Conservation (phyloP, 2,113 vertebrate genomes). For the Vimba vimba region DNA sequence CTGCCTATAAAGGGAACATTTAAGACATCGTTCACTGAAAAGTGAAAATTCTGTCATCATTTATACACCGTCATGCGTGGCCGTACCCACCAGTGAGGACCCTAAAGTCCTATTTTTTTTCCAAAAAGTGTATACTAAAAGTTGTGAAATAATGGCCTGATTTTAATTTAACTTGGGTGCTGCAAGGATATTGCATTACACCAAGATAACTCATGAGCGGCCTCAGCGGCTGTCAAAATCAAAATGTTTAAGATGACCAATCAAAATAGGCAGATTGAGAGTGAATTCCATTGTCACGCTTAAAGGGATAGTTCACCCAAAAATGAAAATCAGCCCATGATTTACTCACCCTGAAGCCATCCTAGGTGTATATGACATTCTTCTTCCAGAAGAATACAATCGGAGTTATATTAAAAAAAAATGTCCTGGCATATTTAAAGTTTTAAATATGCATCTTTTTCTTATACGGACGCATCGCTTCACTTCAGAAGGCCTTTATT, state of each 20-base stretch:
- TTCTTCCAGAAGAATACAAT: no score
- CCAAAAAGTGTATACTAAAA: neutral
- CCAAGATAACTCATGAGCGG: neutral
- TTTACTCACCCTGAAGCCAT: no score
- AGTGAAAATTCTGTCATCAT: neutral
- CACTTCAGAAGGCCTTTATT: no score
- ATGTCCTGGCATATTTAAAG: no score
- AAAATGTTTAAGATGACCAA: neutral
- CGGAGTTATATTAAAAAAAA: no score
- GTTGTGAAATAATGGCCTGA: neutral
- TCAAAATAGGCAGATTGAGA: neutral
- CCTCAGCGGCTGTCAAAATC: neutral
- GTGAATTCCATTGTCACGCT: neutral
- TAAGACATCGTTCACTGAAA: neutral
- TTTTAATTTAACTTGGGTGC: neutral
- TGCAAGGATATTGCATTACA: neutral
- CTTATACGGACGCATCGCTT: no score
- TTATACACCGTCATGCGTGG: neutral
- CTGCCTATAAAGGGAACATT: neutral
- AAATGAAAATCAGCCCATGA: no score
- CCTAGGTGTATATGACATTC: no score
- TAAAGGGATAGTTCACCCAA: no score
- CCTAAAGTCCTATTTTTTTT: neutral
- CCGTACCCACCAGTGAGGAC: neutral
- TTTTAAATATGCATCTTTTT: no score